These are phyloP conservation scores for Criorhina ranunculi DNA, from an alignment of 2,888 invertebrate genomes.

Conservation along the genomic window DNA sequence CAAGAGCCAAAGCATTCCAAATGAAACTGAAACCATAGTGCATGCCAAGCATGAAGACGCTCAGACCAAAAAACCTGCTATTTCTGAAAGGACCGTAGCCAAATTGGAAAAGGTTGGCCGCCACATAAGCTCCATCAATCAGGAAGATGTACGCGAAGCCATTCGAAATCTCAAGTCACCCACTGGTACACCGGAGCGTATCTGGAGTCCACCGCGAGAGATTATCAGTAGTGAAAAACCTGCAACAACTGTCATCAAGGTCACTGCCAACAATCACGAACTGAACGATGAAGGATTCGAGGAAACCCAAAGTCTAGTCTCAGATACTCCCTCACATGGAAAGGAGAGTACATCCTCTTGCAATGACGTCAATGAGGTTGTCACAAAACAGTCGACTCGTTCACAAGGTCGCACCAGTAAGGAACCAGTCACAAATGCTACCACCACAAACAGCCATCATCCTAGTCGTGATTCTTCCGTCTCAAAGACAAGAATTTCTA, in stretches of 20 bases:
- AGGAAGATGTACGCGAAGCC: conserved; percentile 89
- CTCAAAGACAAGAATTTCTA: conserved; percentile 70
- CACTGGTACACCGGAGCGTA: conserved; percentile 87
- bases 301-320: conserved; percentile 94
- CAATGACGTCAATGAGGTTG: conserved; percentile 87
- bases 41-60: conserved; percentile 85
- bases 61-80: conserved; percentile 82
- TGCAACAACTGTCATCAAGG: conserved; percentile 78
- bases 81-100: conserved; percentile 80
- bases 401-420: conserved; percentile 81
- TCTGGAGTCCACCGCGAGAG: conserved; percentile 86
- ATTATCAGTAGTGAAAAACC: conserved; percentile 79
- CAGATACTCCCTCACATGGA: conserved; percentile 93
- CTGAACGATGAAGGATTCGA: conserved; percentile 95
- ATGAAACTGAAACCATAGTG: conserved; percentile 78
- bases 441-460: conserved; percentile 42
- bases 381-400: conserved; percentile 60
- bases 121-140: conserved; percentile 89
- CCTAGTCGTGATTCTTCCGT: conserved; percentile 62
- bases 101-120: conserved; percentile 85
- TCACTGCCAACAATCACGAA: conserved; percentile 85
- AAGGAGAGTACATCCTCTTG: conserved; percentile 89
- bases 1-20: conserved; percentile 61
- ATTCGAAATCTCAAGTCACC: conserved; percentile 88
- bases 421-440: conserved; percentile 73